Evolutionary conservation across 1,140 invertebrate species (phyloP).

Genomic region (Caenorhabditis remanei): DNA sequence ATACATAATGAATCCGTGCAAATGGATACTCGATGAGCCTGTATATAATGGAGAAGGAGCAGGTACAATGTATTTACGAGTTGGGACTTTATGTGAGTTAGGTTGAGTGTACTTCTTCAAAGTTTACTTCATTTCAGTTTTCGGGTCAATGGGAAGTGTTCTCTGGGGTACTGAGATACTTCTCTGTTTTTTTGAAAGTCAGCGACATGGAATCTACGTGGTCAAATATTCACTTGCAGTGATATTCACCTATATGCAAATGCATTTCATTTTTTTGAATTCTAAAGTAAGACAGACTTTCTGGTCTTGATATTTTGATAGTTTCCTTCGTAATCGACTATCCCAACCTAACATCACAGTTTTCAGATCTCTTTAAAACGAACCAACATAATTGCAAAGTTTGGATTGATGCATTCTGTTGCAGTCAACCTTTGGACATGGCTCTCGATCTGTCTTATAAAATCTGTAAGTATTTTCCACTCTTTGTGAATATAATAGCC

Average conservation of each 20-base stretch:
- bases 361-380: constrained; percentile 11
- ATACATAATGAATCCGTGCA: neutral
- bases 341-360: too few species aligned
- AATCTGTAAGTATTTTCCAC: neutral
- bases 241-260: neutral
- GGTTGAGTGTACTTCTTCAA: neutral
- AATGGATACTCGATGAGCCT: constrained; percentile 2
- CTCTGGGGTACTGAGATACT: neutral
- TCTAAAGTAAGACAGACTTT: neutral
- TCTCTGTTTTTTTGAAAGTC: neutral
- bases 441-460: constrained; percentile 8
- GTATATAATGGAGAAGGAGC: neutral
- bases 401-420: neutral
- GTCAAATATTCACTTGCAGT: constrained; percentile 13
- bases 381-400: neutral
- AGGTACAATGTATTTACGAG: neutral
- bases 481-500: neutral
- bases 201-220: constrained; percentile 29
- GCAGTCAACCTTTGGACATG: constrained; percentile 15
- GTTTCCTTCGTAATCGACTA: too few species aligned
- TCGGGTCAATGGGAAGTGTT: constrained; percentile 23
- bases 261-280: constrained; percentile 16
- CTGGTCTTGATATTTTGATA: neutral
- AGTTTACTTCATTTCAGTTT: neutral
- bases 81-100: neutral